These are phyloP conservation scores for Symphodus melops DNA, from an alignment of 2,113 vertebrate species.

Conservation along the genomic window DNA sequence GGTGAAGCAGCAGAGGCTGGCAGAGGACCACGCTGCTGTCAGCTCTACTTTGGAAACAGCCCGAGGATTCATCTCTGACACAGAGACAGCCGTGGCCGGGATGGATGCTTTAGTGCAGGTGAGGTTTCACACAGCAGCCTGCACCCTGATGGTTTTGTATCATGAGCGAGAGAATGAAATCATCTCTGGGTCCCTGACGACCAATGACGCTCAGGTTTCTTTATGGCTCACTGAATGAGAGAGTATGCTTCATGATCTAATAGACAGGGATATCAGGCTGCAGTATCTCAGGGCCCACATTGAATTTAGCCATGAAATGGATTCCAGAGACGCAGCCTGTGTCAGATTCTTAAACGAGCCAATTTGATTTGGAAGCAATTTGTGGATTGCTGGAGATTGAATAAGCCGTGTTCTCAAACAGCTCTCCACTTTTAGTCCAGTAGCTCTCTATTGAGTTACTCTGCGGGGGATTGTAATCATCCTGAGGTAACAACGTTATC, in stretches of 20 bases:
- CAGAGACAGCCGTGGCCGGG: constrained; percentile 75
- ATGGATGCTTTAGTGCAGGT: constrained; percentile 88
- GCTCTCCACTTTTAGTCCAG: constrained; percentile 22
- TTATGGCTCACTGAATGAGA: constrained; percentile 5
- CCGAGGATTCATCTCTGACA: constrained; percentile 63
- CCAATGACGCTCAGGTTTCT: constrained; percentile 8
- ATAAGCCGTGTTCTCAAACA: constrained; percentile 29
- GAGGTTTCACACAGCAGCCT: constrained; percentile 29
- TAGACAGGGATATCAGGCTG: constrained; percentile 4
- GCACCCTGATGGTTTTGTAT: not conserved
- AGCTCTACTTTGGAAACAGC: constrained; percentile 80
- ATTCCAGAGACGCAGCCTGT: not conserved
- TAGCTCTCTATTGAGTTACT: constrained; percentile 38
- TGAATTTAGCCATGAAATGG: constrained; percentile 42
- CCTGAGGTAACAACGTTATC: constrained; percentile 26
- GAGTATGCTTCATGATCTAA: constrained; percentile 28
- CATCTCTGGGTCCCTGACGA: not conserved
- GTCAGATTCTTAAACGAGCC: constrained; percentile 4
- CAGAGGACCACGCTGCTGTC: constrained; percentile 76
- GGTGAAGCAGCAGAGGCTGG: constrained; percentile 82
- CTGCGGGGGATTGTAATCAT: constrained; percentile 21
- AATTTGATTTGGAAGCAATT: constrained; percentile 46
- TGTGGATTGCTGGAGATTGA: constrained; percentile 33
- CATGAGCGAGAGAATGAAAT: not conserved
- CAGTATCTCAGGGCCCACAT: not conserved